Conservation (phyloP, 2,888 invertebrate species). For the Drosophila lacicola region DNA sequence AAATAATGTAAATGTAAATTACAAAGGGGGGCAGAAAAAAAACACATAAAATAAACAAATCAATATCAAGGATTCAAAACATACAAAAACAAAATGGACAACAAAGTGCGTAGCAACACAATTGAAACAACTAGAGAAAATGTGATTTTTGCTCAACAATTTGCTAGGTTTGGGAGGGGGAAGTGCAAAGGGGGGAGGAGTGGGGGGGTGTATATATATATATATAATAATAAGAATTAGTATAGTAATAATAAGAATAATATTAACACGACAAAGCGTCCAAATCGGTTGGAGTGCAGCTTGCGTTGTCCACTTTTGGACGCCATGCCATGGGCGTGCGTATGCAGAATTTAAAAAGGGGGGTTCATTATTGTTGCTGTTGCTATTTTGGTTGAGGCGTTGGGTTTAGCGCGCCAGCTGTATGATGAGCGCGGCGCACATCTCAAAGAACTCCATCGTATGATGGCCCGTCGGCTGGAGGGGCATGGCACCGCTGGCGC, state of each 20-base stretch:
- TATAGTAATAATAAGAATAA: slow-evolving; percentile 4
- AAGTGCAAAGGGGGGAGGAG: too few relatives aligned
- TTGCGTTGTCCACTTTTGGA: not conserved
- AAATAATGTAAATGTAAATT: slow-evolving; percentile 15
- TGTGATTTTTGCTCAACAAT: too few relatives aligned
- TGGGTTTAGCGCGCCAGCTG: slow-evolving; percentile 93
- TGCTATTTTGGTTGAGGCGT: slow-evolving; percentile 16
- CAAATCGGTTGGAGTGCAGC: slow-evolving; percentile 1
- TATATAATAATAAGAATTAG: slow-evolving; percentile 8
- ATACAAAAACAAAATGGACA: slow-evolving; percentile 3
- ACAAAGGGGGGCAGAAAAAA: not conserved
- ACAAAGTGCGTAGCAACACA: slow-evolving; percentile 24
- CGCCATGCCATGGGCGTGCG: slow-evolving; percentile 1
- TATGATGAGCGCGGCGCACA: slow-evolving; percentile 99
- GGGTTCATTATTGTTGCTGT: not conserved
- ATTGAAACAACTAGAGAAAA: not conserved
- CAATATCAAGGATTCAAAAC: slow-evolving; percentile 9
- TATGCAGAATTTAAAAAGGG: not conserved
- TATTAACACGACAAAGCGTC: slow-evolving; percentile 3
- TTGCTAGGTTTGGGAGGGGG: too few relatives aligned
- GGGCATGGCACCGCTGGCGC: slow-evolving; percentile 78
- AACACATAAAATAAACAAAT: slow-evolving; percentile 7
- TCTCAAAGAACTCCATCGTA: slow-evolving; percentile 99
- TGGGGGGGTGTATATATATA: not conserved
- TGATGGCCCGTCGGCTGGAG: slow-evolving; percentile 90